Evolutionary conservation across 2,888 invertebrate genomes (phyloP).

Genomic region (Pachydiplax longipennis): DNA sequence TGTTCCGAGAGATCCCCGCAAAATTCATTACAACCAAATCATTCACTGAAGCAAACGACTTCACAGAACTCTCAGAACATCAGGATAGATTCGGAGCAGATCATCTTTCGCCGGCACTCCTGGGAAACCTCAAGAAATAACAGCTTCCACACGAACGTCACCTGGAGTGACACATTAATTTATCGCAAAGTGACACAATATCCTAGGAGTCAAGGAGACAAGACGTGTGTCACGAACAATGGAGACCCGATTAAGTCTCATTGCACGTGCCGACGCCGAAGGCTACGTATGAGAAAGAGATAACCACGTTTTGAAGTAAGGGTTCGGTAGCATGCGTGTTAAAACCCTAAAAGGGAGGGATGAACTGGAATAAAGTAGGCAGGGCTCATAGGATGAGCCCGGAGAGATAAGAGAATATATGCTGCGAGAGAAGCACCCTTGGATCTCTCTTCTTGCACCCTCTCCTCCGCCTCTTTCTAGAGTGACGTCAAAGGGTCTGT

Average conservation of each 20-base stretch:
- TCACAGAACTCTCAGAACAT: neutral
- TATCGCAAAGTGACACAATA: neutral
- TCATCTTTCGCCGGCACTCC: neutral
- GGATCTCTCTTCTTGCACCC: neutral
- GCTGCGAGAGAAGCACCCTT: neutral
- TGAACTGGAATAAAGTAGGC: neutral
- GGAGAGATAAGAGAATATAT: neutral
- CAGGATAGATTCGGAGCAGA: neutral
- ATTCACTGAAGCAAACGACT: neutral
- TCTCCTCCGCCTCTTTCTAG: neutral
- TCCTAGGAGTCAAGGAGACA: neutral
- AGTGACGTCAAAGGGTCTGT: neutral
- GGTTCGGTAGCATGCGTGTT: neutral
- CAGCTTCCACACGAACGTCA: neutral
- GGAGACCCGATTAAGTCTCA: neutral
- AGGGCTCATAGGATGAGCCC: neutral
- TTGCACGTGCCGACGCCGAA: neutral
- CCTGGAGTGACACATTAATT: neutral
- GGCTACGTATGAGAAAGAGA: neutral
- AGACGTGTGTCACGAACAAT: neutral
- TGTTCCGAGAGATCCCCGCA: neutral
- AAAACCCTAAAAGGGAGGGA: neutral
- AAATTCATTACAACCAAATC: neutral
- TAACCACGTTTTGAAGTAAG: neutral
- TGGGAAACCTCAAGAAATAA: neutral